Evolutionary conservation across 2,113 vertebrate genomes (phyloP), one percentile per base, ranked within the genome.

Genomic region (Carollia perspicillata): DNA sequence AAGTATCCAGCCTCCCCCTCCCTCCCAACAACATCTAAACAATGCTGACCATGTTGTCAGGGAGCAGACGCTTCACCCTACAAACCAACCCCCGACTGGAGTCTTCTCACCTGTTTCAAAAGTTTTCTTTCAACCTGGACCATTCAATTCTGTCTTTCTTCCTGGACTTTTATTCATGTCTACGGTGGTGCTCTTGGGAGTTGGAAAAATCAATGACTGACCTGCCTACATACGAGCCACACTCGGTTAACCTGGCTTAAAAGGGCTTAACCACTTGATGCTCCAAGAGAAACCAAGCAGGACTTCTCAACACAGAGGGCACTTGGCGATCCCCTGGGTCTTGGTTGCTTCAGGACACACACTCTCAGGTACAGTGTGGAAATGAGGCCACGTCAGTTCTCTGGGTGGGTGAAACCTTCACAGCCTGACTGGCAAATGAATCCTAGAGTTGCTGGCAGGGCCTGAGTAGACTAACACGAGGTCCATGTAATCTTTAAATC

Each of bases 121-220:
- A 94, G 90, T 93, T 94, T 80, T 58, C 96, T 98, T 97, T 97
- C 90, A 97, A 97, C 92, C 93, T 33, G 72, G 94, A 94, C 96
- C 95, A 96, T 97, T 97, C 94, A 95, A 35, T 90, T 89, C 84
- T 58, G 84, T 65, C 97, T 97, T 97, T 97, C 68, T 92, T 97
- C 84, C 87, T 60, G 0, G 5, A 78, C 97, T 97, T 98, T 96
- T 11, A 97, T 98, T 96, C 93, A 0, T 23, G 79, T 83, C 93
- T 66, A 40, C 58, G 71, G 90, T 92, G 88, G 80, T 69, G 42
- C 88, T 94, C 93, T 93, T 93, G 3, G 47, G 55, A 58, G 55
- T 58, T 7, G 0, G 55, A 16, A 18, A 87, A 94, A 92, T 97
- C 97, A 95, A 86, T 96, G 96, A 47, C 77, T 81, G 92, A 83